These are phyloP conservation scores for Trogon surrucura DNA, from an alignment of 2,113 vertebrate species.

Conservation along the genomic window DNA sequence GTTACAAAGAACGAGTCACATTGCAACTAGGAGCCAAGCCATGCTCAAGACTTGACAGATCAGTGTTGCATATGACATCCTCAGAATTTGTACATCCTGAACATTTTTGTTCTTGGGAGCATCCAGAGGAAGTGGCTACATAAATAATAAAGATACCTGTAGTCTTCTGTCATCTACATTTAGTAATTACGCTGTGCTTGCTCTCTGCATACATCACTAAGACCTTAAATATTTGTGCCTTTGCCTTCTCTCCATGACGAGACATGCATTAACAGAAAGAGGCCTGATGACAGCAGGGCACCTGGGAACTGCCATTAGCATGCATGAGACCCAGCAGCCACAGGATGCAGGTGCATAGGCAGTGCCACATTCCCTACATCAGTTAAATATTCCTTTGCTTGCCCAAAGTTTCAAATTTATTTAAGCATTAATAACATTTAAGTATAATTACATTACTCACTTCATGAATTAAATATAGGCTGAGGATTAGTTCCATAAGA, in stretches of 20 bases:
- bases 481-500: constrained; percentile 4
- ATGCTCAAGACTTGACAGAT: neutral
- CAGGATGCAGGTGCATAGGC: neutral
- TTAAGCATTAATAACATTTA: neutral
- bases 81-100: neutral
- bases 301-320: neutral
- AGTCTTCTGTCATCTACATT: neutral
- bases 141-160: neutral
- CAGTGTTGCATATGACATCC: neutral
- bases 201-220: neutral
- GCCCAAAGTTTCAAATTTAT: neutral
- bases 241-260: neutral
- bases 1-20: neutral
- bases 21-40: neutral
- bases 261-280: neutral
- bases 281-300: neutral
- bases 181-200: neutral
- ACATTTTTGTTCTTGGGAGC: neutral
- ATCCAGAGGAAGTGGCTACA: neutral
- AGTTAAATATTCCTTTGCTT: neutral
- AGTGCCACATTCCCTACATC: neutral
- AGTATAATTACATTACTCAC: neutral
- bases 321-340: neutral
- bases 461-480: constrained; percentile 1
- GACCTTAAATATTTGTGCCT: neutral